Evolutionary conservation across 2,888 invertebrate genomes (phyloP).

Genomic region (Tholera decimalis): DNA sequence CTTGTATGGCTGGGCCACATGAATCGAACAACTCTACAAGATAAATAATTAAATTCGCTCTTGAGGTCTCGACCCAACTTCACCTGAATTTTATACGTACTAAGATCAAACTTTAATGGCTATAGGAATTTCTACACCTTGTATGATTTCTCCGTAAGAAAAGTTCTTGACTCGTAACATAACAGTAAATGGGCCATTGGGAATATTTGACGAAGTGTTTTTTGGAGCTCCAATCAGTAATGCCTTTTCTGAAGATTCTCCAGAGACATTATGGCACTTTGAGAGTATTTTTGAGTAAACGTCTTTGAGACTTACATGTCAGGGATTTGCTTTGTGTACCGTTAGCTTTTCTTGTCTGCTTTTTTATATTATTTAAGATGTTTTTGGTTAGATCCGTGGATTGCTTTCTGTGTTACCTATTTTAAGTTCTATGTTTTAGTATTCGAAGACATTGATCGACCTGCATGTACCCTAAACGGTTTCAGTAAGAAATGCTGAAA

Average conservation of each 20-base stretch:
- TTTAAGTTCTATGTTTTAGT: neutral
- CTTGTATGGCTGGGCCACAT: conserved; percentile 15
- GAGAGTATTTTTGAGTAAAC: conserved; percentile 23
- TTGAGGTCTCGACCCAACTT: conserved; percentile 21
- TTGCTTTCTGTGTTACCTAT: neutral
- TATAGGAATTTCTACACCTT: conserved; percentile 27
- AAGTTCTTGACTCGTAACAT: conserved; percentile 21
- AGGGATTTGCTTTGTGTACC: neutral
- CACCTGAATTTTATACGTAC: conserved; percentile 15
- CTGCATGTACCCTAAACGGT: neutral
- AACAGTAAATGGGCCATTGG: conserved; percentile 37
- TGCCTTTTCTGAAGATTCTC: conserved; percentile 34
- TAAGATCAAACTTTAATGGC: conserved; percentile 35
- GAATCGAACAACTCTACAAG: conserved; percentile 18
- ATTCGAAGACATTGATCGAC: neutral
- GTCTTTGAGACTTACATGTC: neutral
- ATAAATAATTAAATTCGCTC: conserved; percentile 54
- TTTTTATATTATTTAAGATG: conserved; percentile 19
- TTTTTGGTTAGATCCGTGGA: neutral
- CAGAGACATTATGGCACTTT: conserved; percentile 10
- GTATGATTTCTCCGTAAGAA: conserved; percentile 9
- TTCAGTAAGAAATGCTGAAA: neutral
- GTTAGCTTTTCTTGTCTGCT: neutral
- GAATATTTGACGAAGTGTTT: conserved; percentile 35
- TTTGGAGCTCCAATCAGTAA: conserved; percentile 4